Evolutionary conservation across 2,113 vertebrate genomes (phyloP), one percentile per base, ranked within the genome.

Genomic region (Pyrgilauda ruficollis): DNA sequence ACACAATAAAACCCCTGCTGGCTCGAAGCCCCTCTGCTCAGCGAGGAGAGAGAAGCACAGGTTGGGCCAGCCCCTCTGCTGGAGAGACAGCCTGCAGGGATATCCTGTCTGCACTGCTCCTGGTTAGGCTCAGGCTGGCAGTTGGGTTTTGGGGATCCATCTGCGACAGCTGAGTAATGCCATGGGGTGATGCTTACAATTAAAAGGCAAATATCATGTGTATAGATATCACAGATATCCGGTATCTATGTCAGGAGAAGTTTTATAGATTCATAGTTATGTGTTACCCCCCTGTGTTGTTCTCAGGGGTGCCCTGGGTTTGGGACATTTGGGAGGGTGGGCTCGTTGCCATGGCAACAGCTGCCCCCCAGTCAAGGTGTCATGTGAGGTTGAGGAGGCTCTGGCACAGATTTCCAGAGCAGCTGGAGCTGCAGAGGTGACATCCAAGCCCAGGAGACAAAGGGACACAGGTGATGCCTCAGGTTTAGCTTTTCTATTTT

Each of bases 31-130:
- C 90, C 88, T 86, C 49, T 75, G 87, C 85, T 93, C 87, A 52
- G 70, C 1, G 0, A 6, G 53, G 13, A 30, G 7, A 53, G 64
- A 84, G 90, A n/a, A 80, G 64, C 69, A 15, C n/a, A 33, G 19
- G 3, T 10, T 76, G 77, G 88, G 77, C 86, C 94, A 91, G 13
- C 64, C 76, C 64, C 80, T 61, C 44, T 92, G 56, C 78, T 41
- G 80, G 53, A 84, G 53, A 84, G 95, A 83, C 80, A 72, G 50
- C 94, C 89, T 64, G 80, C 89, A 79, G 95, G 94, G 91, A 87
- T 69, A 53, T 93, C 84, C 94, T 94, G 81, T 91, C 89, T 93
- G 33, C 81, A 53, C 84, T 27, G 63, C 35, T 73, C 81, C 95
- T 53, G n/a, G 1, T 22, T 14, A 30, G 58, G 73, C 79, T 61